A percentile compares a stretch with the other conserved stretches of the same genome.
These are phyloP conservation scores for Ennomos quercinarius DNA, from an alignment of 2,888 invertebrate genomes.

Conservation along the genomic window DNA sequence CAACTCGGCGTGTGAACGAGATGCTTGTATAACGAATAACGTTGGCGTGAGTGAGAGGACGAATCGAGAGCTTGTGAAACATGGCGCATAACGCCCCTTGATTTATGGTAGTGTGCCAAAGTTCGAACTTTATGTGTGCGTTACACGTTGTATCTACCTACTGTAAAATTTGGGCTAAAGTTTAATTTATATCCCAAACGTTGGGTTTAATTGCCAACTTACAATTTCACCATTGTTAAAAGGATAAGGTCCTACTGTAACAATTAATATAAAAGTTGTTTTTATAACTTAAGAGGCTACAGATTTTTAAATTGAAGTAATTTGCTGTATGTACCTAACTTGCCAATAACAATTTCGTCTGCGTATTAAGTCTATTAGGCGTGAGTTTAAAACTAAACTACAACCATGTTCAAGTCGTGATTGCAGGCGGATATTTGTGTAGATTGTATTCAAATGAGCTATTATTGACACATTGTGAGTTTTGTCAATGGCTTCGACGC, in stretches of 20 bases:
- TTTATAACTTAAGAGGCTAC: no score
- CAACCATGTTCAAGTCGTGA: constrained; percentile 20
- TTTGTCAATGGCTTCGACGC: constrained; percentile 69
- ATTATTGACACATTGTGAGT: constrained; percentile 63
- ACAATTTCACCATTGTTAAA: not conserved
- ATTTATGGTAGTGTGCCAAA: constrained; percentile 85
- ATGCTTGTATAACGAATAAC: constrained; percentile 62
- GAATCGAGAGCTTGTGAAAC: constrained; percentile 77
- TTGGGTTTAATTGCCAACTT: constrained; percentile 24
- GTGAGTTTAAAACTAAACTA: constrained; percentile 38
- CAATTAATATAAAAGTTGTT: no score
- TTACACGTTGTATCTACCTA: constrained; percentile 57
- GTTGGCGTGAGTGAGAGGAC: constrained; percentile 71
- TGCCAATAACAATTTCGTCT: constrained; percentile 50
- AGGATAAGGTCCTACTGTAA: no score
- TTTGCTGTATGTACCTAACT: constrained; percentile 52
- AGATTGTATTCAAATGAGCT: constrained; percentile 74
- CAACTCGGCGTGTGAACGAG: constrained; percentile 72
- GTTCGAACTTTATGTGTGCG: constrained; percentile 81
- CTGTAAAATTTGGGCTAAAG: constrained; percentile 41
- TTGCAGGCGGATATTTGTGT: constrained; percentile 30
- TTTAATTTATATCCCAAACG: constrained; percentile 19
- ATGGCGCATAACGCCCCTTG: constrained; percentile 86
- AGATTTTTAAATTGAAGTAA: not conserved
- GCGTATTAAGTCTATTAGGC: constrained; percentile 42